Conservation (phyloP, 2,888 invertebrate genomes). For the Agonum fuliginosum region DNA sequence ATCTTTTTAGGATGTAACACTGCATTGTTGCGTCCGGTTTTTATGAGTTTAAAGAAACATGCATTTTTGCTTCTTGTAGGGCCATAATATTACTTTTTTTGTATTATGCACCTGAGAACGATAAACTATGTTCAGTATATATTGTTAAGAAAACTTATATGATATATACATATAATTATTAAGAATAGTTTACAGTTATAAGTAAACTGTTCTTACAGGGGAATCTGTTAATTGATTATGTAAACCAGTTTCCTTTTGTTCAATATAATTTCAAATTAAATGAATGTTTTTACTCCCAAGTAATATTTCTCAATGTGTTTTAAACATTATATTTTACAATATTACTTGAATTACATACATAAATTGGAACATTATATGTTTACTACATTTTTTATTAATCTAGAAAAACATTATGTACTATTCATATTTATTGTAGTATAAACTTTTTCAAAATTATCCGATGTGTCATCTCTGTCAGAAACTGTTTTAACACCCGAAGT, state of each 20-base stretch:
- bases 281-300: conserved; percentile 35
- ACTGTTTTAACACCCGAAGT: conserved; percentile 43
- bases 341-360: not conserved
- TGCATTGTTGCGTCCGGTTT: conserved; percentile 62
- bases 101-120: conserved; percentile 59
- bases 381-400: conserved; percentile 1
- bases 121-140: conserved; percentile 51
- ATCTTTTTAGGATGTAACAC: conserved; percentile 60
- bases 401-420: conserved; percentile 21
- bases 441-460: conserved; percentile 57
- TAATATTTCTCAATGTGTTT: not conserved
- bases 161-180: conserved; percentile 42
- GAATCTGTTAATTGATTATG: conserved; percentile 54
- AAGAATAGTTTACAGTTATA: conserved; percentile 47
- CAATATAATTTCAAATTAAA: conserved; percentile 56
- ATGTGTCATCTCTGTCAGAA: not conserved
- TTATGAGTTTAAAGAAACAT: conserved; percentile 56
- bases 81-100: conserved; percentile 59
- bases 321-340: not conserved
- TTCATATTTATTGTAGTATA: conserved; percentile 55
- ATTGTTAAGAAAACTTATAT: conserved; percentile 56
- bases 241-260: conserved; percentile 55
- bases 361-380: too few relatives aligned
- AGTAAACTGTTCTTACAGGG: conserved; percentile 50
- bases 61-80: conserved; percentile 58